Conservation (phyloP, 2,888 invertebrate genomes). For the Heliconius ethilla region DNA sequence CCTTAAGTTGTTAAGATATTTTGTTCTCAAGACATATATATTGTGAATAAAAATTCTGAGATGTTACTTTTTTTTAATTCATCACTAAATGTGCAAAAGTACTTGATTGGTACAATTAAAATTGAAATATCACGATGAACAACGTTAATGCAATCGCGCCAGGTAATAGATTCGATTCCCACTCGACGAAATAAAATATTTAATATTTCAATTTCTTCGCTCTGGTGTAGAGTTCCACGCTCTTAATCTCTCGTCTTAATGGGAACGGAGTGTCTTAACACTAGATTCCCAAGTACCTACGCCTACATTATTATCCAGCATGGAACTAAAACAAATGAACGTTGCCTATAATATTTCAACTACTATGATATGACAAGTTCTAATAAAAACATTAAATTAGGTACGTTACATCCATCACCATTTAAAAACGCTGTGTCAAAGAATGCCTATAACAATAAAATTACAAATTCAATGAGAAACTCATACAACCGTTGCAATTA, state of each 20-base stretch:
- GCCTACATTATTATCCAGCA: too few relatives aligned
- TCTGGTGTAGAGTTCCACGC: too few relatives aligned
- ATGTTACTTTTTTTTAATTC: not conserved
- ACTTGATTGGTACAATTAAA: not conserved
- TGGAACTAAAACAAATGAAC: too few relatives aligned
- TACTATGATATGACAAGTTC: not conserved
- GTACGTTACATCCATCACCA: slow-evolving; percentile 22
- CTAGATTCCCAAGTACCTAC: too few relatives aligned
- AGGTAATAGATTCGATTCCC: too few relatives aligned
- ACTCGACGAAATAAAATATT: too few relatives aligned
- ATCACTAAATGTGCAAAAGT: too few relatives aligned
- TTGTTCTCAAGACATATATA: not conserved
- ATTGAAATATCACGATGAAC: not conserved
- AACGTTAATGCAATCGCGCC: not conserved
- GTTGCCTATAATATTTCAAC: too few relatives aligned
- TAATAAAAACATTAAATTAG: not conserved
- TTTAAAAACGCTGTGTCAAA: slow-evolving; percentile 34
- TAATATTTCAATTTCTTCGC: too few relatives aligned
- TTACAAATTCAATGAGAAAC: slow-evolving; percentile 40
- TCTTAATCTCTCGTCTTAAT: too few relatives aligned
- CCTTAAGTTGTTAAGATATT: not conserved
- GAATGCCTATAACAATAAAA: slow-evolving; percentile 41
- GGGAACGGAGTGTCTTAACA: too few relatives aligned
- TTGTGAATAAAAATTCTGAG: not conserved
- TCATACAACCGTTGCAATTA: slow-evolving; percentile 40